Conservation (phyloP, 2,888 invertebrate genomes). For the Crocallis elinguaria region DNA sequence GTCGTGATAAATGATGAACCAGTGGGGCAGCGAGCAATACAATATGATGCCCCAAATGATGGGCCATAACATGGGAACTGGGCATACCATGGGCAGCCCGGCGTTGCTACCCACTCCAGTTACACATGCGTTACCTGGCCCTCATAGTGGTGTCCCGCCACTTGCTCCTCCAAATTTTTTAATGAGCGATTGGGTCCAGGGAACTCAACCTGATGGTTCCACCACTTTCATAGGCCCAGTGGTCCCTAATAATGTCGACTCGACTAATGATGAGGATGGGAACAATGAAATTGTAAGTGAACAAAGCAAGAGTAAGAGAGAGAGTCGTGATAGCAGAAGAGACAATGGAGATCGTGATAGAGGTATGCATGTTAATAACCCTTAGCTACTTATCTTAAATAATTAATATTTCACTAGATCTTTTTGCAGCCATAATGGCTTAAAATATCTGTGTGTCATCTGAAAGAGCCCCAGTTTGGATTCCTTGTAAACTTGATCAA, state of each 20-base stretch:
- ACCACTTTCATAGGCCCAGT: slow-evolving; percentile 8
- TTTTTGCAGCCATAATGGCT: too few relatives aligned
- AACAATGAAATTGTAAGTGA: slow-evolving; percentile 8
- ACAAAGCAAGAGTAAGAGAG: slow-evolving; percentile 1
- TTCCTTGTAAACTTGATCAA: too few relatives aligned
- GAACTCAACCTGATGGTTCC: not conserved
- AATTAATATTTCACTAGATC: too few relatives aligned
- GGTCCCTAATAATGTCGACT: slow-evolving; percentile 10
- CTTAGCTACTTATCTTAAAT: too few relatives aligned
- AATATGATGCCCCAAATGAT: slow-evolving; percentile 41
- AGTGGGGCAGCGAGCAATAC: slow-evolving; percentile 41
- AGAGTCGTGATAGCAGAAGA: slow-evolving; percentile 4
- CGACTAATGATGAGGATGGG: not conserved
- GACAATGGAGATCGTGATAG: slow-evolving; percentile 14
- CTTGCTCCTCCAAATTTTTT: slow-evolving; percentile 8
- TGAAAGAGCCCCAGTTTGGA: too few relatives aligned
- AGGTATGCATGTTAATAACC: too few relatives aligned
- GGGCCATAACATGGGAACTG: slow-evolving; percentile 15
- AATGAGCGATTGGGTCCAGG: slow-evolving; percentile 5
- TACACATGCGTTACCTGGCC: not conserved
- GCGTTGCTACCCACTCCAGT: slow-evolving; percentile 19
- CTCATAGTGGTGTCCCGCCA: not conserved
- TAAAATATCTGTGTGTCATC: too few relatives aligned
- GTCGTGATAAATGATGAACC: slow-evolving; percentile 9
- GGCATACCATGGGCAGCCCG: slow-evolving; percentile 2